Evolutionary conservation across 1,140 invertebrate species (phyloP).

Genomic region (Lucilia sericata): DNA sequence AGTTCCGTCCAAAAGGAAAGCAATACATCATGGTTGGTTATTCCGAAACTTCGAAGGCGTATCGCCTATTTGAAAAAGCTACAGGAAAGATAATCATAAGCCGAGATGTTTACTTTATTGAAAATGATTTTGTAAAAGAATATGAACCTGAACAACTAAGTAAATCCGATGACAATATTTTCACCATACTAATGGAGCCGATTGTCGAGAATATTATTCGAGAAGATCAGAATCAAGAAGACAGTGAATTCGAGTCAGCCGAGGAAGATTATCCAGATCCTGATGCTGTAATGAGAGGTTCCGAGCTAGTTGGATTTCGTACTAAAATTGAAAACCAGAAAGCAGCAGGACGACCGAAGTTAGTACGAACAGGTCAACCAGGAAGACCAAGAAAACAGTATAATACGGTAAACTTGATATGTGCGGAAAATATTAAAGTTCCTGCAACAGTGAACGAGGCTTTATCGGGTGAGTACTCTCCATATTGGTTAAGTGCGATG

Average conservation of each 20-base stretch:
- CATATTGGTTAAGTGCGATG: slow-evolving; percentile 32
- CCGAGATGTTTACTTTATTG: slow-evolving; percentile 42
- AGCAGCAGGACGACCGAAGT: not conserved
- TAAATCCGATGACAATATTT: not conserved
- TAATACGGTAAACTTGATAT: not conserved
- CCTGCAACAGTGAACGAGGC: not conserved
- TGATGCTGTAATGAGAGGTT: no score
- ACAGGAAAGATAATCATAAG: not conserved
- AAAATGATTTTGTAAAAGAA: not conserved
- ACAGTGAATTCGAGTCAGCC: slow-evolving; percentile 13
- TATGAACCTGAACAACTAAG: not conserved
- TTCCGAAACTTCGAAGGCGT: slow-evolving; percentile 43
- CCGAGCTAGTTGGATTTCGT: no score
- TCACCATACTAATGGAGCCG: not conserved
- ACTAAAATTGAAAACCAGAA: no score
- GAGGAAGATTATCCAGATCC: no score
- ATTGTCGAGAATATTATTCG: not conserved
- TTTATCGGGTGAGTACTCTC: no score
- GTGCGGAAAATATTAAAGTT: no score
- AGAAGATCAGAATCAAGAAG: not conserved
- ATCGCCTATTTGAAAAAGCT: slow-evolving; percentile 38
- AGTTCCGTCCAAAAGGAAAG: slow-evolving; percentile 40
- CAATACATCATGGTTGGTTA: slow-evolving; percentile 46
- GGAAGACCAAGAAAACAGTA: slow-evolving; percentile 4
- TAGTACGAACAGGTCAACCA: not conserved